Base-by-base conservation (phyloP, 2,113 vertebrate species). In the Electrona antarctica region DNA sequence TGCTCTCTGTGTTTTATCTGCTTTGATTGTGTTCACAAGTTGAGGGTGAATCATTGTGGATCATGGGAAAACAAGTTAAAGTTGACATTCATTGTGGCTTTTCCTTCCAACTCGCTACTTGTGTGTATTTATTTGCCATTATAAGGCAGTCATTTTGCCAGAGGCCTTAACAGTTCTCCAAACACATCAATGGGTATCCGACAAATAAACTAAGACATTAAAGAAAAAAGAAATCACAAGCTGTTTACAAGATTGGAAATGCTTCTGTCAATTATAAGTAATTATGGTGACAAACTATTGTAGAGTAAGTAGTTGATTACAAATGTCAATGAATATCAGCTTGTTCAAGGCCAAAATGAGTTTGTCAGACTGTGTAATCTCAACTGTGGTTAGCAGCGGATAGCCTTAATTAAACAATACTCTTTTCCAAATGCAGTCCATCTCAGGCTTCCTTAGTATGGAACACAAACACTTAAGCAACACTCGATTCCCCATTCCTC, bases 281-380 rank as follows among this genome's bases (percentile, higher is more conserved):
- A 60, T 76, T 67, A 65, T 0, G 6, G 56, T 60, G 64, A 71
- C 56, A 56, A 49, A 62, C 49, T 68, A 15, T 52, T 70, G 47
- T 52, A 8, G 54, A 57, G 64, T 61, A 13, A 29, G 60, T 52
- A 56, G 63, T 49, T 60, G 50, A 74, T 75, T 75, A 12, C 60
- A 67, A 41, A 55, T 68, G 13, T 48, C 50, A 15, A 0, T 57
- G 3, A 67, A 62, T 29, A 15, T 4, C 41, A 67, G 60, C 52
- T 67, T 76, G 60, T 58, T 71, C 12, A 60, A 54, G 1, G 60
- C 9, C 48, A 11, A 3, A 55, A 7, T 60, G 33, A 41, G n/a
- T 74, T 67, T 65, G 21, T 58, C 51, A 64, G 60, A 59, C 1
- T 29, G 15, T 61, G 47, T 63, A 69, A 71, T 85, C 73, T 65